These are phyloP conservation scores for Actinia tenebrosa DNA, from an alignment of 64 coral and sea anemone genomes.

Conservation along the genomic window DNA sequence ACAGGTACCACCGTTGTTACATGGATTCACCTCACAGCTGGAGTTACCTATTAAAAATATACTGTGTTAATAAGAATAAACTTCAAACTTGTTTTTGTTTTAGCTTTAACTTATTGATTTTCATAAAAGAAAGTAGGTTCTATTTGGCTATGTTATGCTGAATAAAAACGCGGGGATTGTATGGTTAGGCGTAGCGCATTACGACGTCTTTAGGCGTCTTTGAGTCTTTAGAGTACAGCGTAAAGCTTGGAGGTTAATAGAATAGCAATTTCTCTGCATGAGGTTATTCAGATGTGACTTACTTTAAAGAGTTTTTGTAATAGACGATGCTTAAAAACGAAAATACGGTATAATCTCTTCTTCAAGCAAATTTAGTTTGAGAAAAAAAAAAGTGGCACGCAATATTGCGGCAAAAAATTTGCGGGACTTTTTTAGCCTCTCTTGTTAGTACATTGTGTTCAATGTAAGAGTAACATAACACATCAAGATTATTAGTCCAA, in stretches of 20 bases:
- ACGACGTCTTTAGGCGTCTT: background rate
- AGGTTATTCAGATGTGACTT: background rate
- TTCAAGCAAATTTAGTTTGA: background rate
- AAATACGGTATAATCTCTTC: background rate
- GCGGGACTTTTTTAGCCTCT: background rate
- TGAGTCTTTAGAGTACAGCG: no score
- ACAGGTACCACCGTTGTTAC: constrained; percentile 65
- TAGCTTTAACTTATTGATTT: no score
- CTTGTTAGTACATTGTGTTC: background rate
- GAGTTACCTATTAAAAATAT: constrained; percentile 42
- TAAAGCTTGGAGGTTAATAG: background rate
- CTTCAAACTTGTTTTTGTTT: no score
- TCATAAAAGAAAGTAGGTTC: no score
- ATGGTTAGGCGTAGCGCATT: background rate
- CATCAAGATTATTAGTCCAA: no score
- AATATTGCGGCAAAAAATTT: background rate
- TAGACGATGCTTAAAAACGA: background rate
- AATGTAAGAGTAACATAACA: no score
- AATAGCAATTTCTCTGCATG: background rate
- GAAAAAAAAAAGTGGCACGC: background rate
- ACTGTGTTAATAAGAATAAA: no score
- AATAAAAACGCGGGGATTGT: no score
- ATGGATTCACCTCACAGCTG: constrained; percentile 65
- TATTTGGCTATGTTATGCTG: background rate
- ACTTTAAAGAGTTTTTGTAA: background rate